Base-by-base conservation (phyloP, 1,140 invertebrate genomes). In the Liolophura sinensis region DNA sequence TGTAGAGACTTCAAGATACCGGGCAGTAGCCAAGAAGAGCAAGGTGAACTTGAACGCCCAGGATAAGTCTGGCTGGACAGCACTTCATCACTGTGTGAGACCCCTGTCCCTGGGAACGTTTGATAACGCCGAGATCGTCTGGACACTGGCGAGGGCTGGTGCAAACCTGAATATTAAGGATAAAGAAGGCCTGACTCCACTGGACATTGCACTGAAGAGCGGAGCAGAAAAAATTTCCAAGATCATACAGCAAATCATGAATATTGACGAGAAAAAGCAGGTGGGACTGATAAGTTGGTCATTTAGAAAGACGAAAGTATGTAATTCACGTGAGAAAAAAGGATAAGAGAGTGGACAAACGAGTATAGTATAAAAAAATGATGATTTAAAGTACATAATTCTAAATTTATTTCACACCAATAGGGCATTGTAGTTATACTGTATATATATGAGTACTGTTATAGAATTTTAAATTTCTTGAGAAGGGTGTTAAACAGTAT, bases 71-170 rank as follows among this genome's bases (percentile, higher is more conserved):
- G 85, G 84, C 11, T 81, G 77, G 73, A 87, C 85, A 16, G 78
- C 85, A 0, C 60, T 87, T 15, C 86, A 88, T 72, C 81, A 87
- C 70, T 64, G 86, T 12, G 81, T 87, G 40, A 74, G 70, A 31
- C 85, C 87, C 51, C 62, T 84, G 1, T 74, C 75, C 12, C 74
- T 78, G 56, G 84, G 77, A 24, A 79, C 82, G 7, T 86, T 81
- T 72, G 78, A 81, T 49, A 79, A 82, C 62, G 73, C 75, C 16
- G 74, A 83, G 60, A 71, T 85, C 16, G 67, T 84, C n/a, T 74
- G 73, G 59, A 68, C 84, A 7, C 69, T 87, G 22, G 77, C 73
- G 25, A 78, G 84, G 63, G 72, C 79, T 56, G 78, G 79, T 46
- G 79, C 84, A n/a, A 74, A 80, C 31, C 55, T 85, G 9, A 68